Conservation (phyloP, 2,797 vertebrate species). For the Loriculus beryllinus region DNA sequence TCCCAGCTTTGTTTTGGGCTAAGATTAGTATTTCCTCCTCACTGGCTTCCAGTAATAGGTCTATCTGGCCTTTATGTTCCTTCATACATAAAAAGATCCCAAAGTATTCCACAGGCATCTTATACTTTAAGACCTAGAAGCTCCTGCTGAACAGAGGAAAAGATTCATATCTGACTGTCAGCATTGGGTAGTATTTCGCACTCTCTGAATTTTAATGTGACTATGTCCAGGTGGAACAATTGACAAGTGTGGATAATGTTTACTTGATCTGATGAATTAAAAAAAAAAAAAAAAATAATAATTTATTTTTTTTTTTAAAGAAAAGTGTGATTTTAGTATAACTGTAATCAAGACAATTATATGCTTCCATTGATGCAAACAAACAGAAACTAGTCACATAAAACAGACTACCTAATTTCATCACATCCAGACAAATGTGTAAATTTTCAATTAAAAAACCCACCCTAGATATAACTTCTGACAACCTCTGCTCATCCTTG, state of each 20-base stretch:
- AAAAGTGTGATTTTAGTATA: background rate
- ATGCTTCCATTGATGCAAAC: background rate
- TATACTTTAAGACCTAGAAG: background rate
- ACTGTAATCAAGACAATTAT: background rate
- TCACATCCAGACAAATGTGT: background rate
- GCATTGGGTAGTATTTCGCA: constrained; percentile 20
- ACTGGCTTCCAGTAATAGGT: background rate
- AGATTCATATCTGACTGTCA: constrained; percentile 33
- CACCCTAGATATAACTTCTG: background rate
- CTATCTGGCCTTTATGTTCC: background rate
- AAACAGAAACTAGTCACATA: background rate
- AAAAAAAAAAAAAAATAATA: background rate
- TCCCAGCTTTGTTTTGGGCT: background rate
- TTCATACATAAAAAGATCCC: background rate
- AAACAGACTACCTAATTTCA: background rate
- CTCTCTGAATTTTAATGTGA: constrained; percentile 33
- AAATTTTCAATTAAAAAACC: background rate
- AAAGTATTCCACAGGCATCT: background rate
- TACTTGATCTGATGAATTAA: background rate
- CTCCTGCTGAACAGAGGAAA: constrained; percentile 4
- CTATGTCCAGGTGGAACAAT: background rate
- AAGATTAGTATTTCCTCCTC: background rate
- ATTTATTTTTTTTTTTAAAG: background rate
- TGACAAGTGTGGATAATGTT: constrained; percentile 27
- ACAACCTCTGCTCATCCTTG: background rate